Evolutionary conservation across 2,888 invertebrate genomes (phyloP).

Genomic region (Aplocera efformata): DNA sequence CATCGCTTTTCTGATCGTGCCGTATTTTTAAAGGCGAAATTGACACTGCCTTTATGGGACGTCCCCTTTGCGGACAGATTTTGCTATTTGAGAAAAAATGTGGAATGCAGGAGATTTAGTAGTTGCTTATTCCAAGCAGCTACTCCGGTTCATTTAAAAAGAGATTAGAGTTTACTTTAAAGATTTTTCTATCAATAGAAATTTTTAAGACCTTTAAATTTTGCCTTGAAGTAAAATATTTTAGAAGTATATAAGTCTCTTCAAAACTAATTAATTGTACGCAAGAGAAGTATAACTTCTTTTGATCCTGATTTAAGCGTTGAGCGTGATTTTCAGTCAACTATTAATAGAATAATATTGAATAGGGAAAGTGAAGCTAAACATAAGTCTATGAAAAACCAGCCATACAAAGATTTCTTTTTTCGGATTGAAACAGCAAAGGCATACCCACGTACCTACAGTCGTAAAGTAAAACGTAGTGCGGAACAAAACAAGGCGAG

Average conservation of each 20-base stretch:
- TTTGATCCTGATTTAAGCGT: too few relatives aligned
- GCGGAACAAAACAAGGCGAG: slow-evolving; percentile 31
- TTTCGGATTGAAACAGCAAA: slow-evolving; percentile 34
- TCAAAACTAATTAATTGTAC: too few relatives aligned
- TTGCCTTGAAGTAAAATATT: too few relatives aligned
- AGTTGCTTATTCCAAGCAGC: slow-evolving; percentile 14
- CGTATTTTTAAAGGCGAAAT: slow-evolving; percentile 43
- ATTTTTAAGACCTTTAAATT: too few relatives aligned
- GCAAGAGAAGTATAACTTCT: too few relatives aligned
- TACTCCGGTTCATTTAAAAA: slow-evolving; percentile 1
- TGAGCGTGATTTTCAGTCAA: too few relatives aligned
- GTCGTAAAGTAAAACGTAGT: slow-evolving; percentile 36
- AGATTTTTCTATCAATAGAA: too few relatives aligned
- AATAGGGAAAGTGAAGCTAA: too few relatives aligned
- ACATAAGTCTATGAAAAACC: too few relatives aligned
- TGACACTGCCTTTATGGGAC: slow-evolving; percentile 43
- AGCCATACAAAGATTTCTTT: slow-evolving; percentile 20
- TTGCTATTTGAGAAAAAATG: slow-evolving; percentile 24
- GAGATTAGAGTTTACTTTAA: too few relatives aligned
- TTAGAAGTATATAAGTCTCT: too few relatives aligned
- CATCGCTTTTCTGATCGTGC: slow-evolving; percentile 43
- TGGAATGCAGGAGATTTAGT: slow-evolving; percentile 16
- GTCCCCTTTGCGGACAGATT: slow-evolving; percentile 23
- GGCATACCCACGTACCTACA: slow-evolving; percentile 36
- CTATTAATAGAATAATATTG: too few relatives aligned